Evolutionary conservation across 2,797 vertebrate genomes (phyloP).

Genomic region (Rhyacichthys aspro): DNA sequence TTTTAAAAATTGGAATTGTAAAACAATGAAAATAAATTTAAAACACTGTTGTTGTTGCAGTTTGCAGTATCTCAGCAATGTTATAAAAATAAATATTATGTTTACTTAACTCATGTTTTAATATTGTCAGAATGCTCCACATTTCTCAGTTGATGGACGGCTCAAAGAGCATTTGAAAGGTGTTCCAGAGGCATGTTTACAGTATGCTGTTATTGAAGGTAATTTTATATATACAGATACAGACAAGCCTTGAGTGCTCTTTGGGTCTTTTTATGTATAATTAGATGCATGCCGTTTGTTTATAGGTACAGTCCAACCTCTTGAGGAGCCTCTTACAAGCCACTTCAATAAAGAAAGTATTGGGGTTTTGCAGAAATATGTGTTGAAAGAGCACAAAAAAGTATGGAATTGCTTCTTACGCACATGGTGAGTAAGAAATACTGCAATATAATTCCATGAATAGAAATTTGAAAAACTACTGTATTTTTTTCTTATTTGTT

Average conservation of each 20-base stretch:
- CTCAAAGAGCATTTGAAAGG: slow-evolving; percentile 80
- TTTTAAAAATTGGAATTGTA: no score
- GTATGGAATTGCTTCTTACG: slow-evolving; percentile 86
- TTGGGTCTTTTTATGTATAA: background rate
- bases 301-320: slow-evolving; percentile 83
- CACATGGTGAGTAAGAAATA: slow-evolving; percentile 81
- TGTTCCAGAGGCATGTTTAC: slow-evolving; percentile 79
- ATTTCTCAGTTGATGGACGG: slow-evolving; percentile 75
- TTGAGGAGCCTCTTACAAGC: slow-evolving; percentile 79
- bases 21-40: no score
- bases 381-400: slow-evolving; percentile 85
- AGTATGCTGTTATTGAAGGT: slow-evolving; percentile 89
- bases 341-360: slow-evolving; percentile 81
- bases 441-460: no score
- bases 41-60: no score
- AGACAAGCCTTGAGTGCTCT: background rate
- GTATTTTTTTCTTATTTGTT: no score
- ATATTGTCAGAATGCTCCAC: slow-evolving; percentile 81
- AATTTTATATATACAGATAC: slow-evolving; percentile 55
- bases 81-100: no score
- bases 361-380: slow-evolving; percentile 86
- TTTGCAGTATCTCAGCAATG: no score
- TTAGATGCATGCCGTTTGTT: background rate
- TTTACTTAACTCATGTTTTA: slow-evolving; percentile 10
- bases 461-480: no score